Base-by-base conservation (phyloP, 1,140 invertebrate genomes). In the Oreohelix idahoensis region DNA sequence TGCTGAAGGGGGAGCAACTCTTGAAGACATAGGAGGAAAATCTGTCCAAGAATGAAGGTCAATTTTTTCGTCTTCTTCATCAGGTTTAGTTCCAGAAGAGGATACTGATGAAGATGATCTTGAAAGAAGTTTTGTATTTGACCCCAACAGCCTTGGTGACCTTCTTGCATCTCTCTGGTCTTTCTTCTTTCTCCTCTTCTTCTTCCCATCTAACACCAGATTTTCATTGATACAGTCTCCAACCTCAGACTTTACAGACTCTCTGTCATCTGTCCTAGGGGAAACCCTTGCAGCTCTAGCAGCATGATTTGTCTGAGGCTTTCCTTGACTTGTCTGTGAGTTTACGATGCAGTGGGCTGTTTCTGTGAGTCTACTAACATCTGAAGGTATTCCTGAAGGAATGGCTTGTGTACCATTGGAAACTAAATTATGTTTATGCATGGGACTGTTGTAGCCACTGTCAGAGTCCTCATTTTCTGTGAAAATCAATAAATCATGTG, bases 381-480 rank as follows among this genome's bases (percentile, higher is more conserved):
- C 38, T n/a, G 38, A 29, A 13, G 36, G 42, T 49, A 49, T 42
- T 23, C 20, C 13, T 49, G 63, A n/a, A 15, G 69, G 79, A 13
- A 36, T 8, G 0, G 42, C 39, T 38, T 89, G 86, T 0, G 87
- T 90, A 11, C 87, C 89, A 75, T 79, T 88, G 11, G 87, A 88
- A 11, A 88, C 86, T n/a, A 87, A 75, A 79, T 90, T 91, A 45
- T 85, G 79, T 13, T 86, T 84, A 53, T 91, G 90, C 20, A 89
- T 83, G 8, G 90, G 90, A 79, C 89, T 90, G 78, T 86, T 89
- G 81, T 91, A 91, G 10, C 90, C 90, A 80, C 89, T 90, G 87
- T 91, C 90, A 0, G 88, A 89, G 79, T 91, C 89, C 10, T 86
- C 74, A 36, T 87, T 86, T 79, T 88, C 88, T 15, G 84, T 83